Evolutionary conservation across 2,888 invertebrate genomes (phyloP).

Genomic region (Micropterix aruncella): DNA sequence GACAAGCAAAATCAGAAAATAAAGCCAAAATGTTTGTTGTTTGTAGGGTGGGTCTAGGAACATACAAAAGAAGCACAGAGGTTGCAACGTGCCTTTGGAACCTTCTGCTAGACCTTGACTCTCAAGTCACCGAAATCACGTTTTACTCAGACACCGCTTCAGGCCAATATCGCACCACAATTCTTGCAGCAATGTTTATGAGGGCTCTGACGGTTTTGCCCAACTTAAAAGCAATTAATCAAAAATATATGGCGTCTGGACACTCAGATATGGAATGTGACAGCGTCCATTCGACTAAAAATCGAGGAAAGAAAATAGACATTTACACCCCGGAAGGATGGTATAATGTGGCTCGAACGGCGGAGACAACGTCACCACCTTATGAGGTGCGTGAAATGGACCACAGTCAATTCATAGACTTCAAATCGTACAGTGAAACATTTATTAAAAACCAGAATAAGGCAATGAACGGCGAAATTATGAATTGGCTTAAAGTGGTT

Average conservation of each 20-base stretch:
- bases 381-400: conserved; percentile 7
- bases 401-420: conserved; percentile 7
- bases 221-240: too few species aligned
- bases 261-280: conserved; percentile 11
- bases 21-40: too few species aligned
- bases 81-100: too few species aligned
- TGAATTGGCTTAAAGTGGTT: conserved; percentile 10
- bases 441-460: conserved; percentile 9
- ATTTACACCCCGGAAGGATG: conserved; percentile 11
- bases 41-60: too few species aligned
- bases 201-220: conserved; percentile 5
- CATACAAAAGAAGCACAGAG: too few species aligned
- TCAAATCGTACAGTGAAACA: conserved; percentile 7
- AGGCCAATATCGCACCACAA: conserved; percentile 10
- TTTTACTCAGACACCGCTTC: conserved; percentile 8
- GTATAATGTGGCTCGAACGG: conserved; percentile 10
- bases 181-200: conserved; percentile 9
- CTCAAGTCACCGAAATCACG: too few species aligned
- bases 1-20: too few species aligned
- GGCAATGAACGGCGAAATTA: conserved; percentile 4
- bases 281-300: conserved; percentile 10
- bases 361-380: conserved; percentile 8
- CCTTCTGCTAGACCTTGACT: too few species aligned
- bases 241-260: conserved; percentile 8
- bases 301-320: conserved; percentile 9